Percentiles rank a stretch among this genome's conserved stretches.
phyloP scores from a whole-genome alignment of 2,113 vertebrate species.

The Epinephelus lanceolatus region DNA sequence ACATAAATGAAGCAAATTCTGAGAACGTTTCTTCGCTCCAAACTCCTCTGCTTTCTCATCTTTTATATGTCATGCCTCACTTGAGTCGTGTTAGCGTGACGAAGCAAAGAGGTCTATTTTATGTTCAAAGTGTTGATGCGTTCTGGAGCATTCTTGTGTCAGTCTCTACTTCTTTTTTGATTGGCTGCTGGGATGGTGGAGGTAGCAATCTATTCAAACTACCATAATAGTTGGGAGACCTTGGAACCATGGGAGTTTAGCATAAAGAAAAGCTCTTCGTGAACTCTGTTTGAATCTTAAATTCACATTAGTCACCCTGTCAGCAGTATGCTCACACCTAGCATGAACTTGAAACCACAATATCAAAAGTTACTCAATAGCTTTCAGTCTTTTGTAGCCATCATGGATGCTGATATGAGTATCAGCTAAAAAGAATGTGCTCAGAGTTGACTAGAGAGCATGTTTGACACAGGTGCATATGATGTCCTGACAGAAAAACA shows the following conservation, averaged over 20 bases:
- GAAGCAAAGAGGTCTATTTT: not conserved
- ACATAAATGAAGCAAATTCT: constrained; percentile 68
- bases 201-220: constrained; percentile 19
- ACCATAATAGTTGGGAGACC: constrained; percentile 21
- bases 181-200: constrained; percentile 36
- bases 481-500: not conserved
- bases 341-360: not conserved
- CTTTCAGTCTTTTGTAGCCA: constrained; percentile 2
- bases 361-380: not conserved
- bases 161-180: constrained; percentile 21
- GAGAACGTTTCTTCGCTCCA: constrained; percentile 33
- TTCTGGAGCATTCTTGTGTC: constrained; percentile 16
- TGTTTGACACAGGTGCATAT: not conserved
- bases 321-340: not conserved
- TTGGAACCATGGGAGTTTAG: not conserved
- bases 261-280: constrained; percentile 13
- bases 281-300: constrained; percentile 23
- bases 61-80: constrained; percentile 1
- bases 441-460: not conserved
- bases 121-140: not conserved
- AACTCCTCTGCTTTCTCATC: constrained; percentile 5
- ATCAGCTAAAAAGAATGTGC: not conserved
- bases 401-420: not conserved
- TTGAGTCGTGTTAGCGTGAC: not conserved
- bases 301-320: constrained; percentile 15